Percentiles rank a stretch among this genome's conserved stretches.
phyloP scores from a whole-genome alignment of 2,888 invertebrate genomes.

The Thereva unica region DNA sequence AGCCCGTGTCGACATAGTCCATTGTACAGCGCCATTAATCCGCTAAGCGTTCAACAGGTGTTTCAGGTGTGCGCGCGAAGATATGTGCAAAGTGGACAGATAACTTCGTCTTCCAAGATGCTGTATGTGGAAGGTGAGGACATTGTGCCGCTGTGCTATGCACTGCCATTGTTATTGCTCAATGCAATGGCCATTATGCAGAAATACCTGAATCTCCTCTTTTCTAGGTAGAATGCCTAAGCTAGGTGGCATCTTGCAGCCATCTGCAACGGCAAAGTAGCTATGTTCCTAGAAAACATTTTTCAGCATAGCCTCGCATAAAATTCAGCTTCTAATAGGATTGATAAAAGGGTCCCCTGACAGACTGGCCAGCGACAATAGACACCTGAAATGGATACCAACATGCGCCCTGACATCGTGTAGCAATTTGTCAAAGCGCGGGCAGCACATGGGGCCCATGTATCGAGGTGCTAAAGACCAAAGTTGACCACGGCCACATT shows the following conservation, averaged over 20 bases:
- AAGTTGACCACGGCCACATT: conserved; percentile 14
- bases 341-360: conserved; percentile 38
- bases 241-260: conserved; percentile 5
- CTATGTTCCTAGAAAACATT: background rate
- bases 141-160: conserved; percentile 19
- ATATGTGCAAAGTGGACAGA: conserved; percentile 34
- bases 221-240: background rate
- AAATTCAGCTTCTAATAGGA: conserved; percentile 30
- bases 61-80: conserved; percentile 33
- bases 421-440: conserved; percentile 38
- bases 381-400: conserved; percentile 39
- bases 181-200: conserved; percentile 1
- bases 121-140: conserved; percentile 25
- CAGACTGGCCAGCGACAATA: conserved; percentile 39
- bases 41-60: conserved; percentile 36
- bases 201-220: conserved; percentile 2
- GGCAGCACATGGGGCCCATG: conserved; percentile 18
- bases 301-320: conserved; percentile 1
- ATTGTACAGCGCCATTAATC: conserved; percentile 5
- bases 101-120: conserved; percentile 36
- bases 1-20: conserved; percentile 27
- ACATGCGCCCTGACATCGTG: conserved; percentile 34
- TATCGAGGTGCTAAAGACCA: conserved; percentile 17
- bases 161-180: conserved; percentile 20
- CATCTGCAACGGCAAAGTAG: background rate